These are phyloP conservation scores for Incurvaria masculella DNA, from an alignment of 2,888 invertebrate species.

Conservation along the genomic window DNA sequence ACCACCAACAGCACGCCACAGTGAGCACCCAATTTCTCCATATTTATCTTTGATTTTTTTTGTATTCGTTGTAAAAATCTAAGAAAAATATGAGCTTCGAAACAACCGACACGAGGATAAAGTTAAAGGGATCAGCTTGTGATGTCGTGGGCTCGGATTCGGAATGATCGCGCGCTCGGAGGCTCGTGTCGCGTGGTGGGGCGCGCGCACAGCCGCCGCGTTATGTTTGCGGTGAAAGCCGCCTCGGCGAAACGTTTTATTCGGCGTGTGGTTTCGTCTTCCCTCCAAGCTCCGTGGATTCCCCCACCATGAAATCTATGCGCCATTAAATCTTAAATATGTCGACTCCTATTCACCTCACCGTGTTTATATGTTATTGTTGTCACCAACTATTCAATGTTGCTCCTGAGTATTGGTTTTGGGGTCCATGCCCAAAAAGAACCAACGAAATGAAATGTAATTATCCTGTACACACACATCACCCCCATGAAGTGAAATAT, in stretches of 20 bases:
- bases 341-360: too few species aligned
- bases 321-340: too few species aligned
- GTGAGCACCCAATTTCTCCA: slow-evolving; percentile 30
- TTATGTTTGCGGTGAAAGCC: slow-evolving; percentile 52
- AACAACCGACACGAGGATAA: neutral
- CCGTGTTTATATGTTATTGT: too few species aligned
- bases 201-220: slow-evolving; percentile 31
- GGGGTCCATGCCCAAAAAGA: too few species aligned
- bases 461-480: too few species aligned
- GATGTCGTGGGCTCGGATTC: slow-evolving; percentile 26
- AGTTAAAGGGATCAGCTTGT: slow-evolving; percentile 2
- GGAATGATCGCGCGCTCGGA: slow-evolving; percentile 27
- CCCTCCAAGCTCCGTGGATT: neutral
- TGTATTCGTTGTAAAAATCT: neutral
- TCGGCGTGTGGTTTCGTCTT: slow-evolving; percentile 19
- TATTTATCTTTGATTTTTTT: slow-evolving; percentile 24
- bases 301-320: too few species aligned
- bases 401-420: too few species aligned
- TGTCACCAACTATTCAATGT: too few species aligned
- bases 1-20: slow-evolving; percentile 34
- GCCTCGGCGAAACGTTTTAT: slow-evolving; percentile 43
- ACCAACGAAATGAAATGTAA: too few species aligned
- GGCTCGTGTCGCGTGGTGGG: slow-evolving; percentile 22
- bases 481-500: too few species aligned
- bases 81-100: too few species aligned